Conservation (phyloP, 1,140 invertebrate genomes). For the Bombyx mandarina region DNA sequence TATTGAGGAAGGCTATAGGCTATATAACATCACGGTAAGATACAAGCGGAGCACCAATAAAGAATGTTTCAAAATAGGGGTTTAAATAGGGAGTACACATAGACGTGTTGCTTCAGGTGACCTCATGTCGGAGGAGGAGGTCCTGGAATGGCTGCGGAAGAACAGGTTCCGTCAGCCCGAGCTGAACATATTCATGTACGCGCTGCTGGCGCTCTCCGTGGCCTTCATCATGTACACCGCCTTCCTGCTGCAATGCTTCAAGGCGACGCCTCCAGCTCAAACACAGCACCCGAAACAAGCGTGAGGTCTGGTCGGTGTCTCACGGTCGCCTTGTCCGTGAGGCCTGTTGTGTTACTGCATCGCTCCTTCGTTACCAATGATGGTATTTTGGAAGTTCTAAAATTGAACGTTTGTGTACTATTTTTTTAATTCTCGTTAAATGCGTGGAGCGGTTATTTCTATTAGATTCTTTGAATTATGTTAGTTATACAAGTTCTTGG, state of each 20-base stretch:
- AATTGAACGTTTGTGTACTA: no score
- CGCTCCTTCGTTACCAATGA: no score
- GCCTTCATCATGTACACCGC: constrained; percentile 92
- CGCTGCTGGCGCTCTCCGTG: constrained; percentile 86
- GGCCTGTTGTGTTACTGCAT: background rate
- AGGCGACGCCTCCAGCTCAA: constrained; percentile 72
- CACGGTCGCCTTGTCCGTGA: background rate
- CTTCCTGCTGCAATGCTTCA: constrained; percentile 92
- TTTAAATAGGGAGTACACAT: background rate
- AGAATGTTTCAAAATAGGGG: no score
- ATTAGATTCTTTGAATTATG: no score
- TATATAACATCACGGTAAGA: no score
- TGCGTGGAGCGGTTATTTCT: no score
- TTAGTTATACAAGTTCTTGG: constrained; percentile 27
- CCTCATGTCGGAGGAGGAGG: constrained; percentile 85
- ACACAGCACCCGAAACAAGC: constrained; percentile 77
- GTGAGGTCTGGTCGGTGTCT: constrained; percentile 44
- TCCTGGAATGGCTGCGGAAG: constrained; percentile 94
- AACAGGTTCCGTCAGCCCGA: constrained; percentile 94
- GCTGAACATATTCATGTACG: constrained; percentile 95
- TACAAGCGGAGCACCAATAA: no score
- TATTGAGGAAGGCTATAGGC: no score
- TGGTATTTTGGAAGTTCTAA: no score
- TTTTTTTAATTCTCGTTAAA: no score
- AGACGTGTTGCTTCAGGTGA: constrained; percentile 76